Base-by-base conservation (phyloP, 2,888 invertebrate species). In the Lobophora halterata region DNA sequence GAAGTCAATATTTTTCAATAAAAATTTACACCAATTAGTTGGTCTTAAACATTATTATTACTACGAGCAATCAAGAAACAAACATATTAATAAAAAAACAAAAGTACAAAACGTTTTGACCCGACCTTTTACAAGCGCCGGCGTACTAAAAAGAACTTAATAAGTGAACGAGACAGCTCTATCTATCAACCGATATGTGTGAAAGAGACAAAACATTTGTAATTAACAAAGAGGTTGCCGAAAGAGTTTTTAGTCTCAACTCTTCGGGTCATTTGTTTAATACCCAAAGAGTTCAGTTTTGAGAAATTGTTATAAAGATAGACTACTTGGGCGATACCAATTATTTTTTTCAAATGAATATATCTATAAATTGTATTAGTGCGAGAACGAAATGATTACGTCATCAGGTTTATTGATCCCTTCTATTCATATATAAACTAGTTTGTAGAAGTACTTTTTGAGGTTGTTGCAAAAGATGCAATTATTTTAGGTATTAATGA, bases 171-270 rank as follows among this genome's bases (percentile, higher is more conserved):
- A 50, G 68, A 65, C 19, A 33, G 45, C 28, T 12, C 14, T 47
- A 64, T 49, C 8, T 9, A 13, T 27, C 19, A 41, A 30, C 36
- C 21, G 3, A 17, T n/a, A 17, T 34, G 64, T 47, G 61, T 47
- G 46, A 61, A 46, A 44, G 52, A 40, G 59, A 61, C 17, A 42
- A 41, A 1, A 9, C 25, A 40, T 7, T 52, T 51, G 71, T 81
- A 85, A 85, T 86, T 82, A 86, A 77, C 79, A 80, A 83, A 79
- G 76, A 68, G 67, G 69, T 77, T 66, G 82, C 85, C 85, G 85
- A 85, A 83, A 75, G 74, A 63, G 68, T 71, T 72, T 72, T 68
- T 61, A 58, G 61, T 65, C 61, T 61, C 59, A 65, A 71, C 67
- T 68, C 64, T 57, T 60, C 56, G 55, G 65, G 58, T 66, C 78